Base-by-base conservation (phyloP, 1,140 invertebrate genomes). In the Drosophila nigrodunni region DNA sequence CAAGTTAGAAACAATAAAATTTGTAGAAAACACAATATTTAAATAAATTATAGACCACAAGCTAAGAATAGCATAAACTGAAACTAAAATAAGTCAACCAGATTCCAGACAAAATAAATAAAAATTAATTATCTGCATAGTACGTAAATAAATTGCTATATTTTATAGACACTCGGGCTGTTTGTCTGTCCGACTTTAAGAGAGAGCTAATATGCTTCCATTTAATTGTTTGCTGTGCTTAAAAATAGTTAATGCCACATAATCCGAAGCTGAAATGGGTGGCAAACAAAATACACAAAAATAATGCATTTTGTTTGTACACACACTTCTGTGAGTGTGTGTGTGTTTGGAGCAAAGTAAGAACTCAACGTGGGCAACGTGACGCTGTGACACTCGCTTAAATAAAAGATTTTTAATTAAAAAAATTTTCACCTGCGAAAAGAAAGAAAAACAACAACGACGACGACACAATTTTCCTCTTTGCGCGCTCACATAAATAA, bases 391-490 rank as follows among this genome's bases (percentile, higher is more conserved):
- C 77, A 85, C 55, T 74, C 77, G 80, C 85, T 89, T 85, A 89
- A 88, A 88, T 89, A 88, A 83, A 88, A 89, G 78, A 89, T 85
- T 85, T 88, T 76, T 89, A 88, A 88, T 88, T 88, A 88, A 88
- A 88, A 88, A 88, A 89, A 88, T 88, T 88, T 30, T 88, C 77
- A 89, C 85, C 85, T 88, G 85, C 77, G 73, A 71, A 66, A 67
- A 75, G 6, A 30, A 30, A 30, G 25, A 30, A 30, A 30, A 30
- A 30, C 25, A 30, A 30, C 25, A 30, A 30, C 25, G 25, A 30
- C 25, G 25, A 74, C 82, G 83, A 87, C 83, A 87, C 85, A 88
- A 86, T 86, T 86, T 86, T 76, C 82, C 82, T 86, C 78, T 86
- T 85, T 88, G 69, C 82, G 74, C 74, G 74, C 74, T 72, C 82